These are phyloP conservation scores for Dasypolia templi DNA, from an alignment of 2,888 invertebrate species.

Conservation along the genomic window DNA sequence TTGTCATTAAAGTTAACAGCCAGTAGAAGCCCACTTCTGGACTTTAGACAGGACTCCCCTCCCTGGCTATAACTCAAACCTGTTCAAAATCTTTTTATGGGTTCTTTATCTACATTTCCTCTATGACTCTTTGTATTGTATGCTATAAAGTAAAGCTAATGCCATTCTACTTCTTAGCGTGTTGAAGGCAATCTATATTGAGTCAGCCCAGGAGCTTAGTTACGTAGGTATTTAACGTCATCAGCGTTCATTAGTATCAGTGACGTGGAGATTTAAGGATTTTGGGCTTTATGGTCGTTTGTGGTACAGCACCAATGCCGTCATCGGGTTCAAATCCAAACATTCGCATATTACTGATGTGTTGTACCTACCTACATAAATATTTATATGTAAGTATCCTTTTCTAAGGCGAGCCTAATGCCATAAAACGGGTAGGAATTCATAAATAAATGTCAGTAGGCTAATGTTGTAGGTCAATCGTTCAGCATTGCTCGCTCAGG, in stretches of 20 bases:
- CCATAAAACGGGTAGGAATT: constrained; percentile 2
- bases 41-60: constrained; percentile 42
- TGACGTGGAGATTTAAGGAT: too few species aligned
- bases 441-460: constrained; percentile 44
- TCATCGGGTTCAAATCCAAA: not conserved
- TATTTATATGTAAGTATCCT: too few species aligned
- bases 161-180: not conserved
- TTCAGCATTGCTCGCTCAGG: constrained; percentile 39
- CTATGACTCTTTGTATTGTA: not conserved
- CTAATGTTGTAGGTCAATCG: constrained; percentile 43
- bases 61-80: constrained; percentile 28
- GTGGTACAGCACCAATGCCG: not conserved
- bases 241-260: not conserved
- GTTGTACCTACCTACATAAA: too few species aligned
- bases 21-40: constrained; percentile 40
- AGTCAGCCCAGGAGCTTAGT: not conserved
- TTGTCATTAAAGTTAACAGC: constrained; percentile 48
- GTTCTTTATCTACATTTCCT: constrained; percentile 17
- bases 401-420: not conserved
- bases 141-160: constrained; percentile 1
- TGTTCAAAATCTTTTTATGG: constrained; percentile 30
- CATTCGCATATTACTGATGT: not conserved
- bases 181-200: constrained; percentile 18
- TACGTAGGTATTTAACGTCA: not conserved
- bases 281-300: too few species aligned